A percentile compares a stretch with the other conserved stretches of the same genome.
These are phyloP conservation scores for Rhorus exstirpatorius DNA, from an alignment of 2,888 invertebrate species.

Conservation along the genomic window DNA sequence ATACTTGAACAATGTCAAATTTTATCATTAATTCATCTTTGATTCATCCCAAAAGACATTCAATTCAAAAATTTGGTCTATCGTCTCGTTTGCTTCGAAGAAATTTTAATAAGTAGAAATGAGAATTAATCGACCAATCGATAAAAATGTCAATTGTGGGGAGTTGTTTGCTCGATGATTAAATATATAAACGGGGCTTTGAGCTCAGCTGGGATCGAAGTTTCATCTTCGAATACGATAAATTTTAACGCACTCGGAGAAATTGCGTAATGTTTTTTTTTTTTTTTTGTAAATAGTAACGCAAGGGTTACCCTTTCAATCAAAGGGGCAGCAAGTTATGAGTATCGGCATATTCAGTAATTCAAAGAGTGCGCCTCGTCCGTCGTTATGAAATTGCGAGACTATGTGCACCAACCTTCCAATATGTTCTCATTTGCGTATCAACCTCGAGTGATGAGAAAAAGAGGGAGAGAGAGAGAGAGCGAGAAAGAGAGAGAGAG, in stretches of 20 bases:
- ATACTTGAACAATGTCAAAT: no score
- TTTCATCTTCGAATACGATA: neutral
- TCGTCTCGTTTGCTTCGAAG: no score
- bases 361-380: slow-evolving; percentile 27
- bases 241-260: slow-evolving; percentile 2
- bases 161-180: no score
- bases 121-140: no score
- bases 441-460: slow-evolving; percentile 19
- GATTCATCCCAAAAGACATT: no score
- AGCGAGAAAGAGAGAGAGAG: slow-evolving; percentile 22
- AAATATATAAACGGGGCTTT: no score
- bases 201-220: no score
- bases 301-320: slow-evolving; percentile 24
- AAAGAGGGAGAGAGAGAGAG: slow-evolving; percentile 6
- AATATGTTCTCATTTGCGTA: slow-evolving; percentile 63
- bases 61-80: no score
- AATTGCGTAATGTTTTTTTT: slow-evolving; percentile 1
- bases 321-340: slow-evolving; percentile 4
- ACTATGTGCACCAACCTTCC: slow-evolving; percentile 40
- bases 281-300: neutral
- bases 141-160: no score
- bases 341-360: slow-evolving; percentile 31
- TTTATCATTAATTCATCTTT: no score
- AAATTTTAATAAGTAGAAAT: no score
- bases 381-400: slow-evolving; percentile 34